Evolutionary conservation across 2,113 vertebrate genomes (phyloP).

Genomic region (Tychaedon coryphoeus): DNA sequence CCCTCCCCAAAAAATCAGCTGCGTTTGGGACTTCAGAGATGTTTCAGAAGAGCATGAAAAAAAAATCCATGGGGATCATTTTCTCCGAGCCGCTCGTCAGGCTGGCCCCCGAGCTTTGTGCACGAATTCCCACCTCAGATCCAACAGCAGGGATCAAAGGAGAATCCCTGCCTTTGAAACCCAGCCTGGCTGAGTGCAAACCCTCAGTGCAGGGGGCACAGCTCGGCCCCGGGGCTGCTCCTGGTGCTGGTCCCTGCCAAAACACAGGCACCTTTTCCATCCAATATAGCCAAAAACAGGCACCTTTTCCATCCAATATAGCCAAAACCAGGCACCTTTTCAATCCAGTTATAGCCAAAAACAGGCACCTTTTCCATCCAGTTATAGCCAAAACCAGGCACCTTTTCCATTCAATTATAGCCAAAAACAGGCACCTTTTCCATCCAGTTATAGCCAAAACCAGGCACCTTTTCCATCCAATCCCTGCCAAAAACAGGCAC

Average conservation of each 20-base stretch:
- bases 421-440: too few species aligned
- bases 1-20: background rate
- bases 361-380: background rate
- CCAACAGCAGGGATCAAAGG: background rate
- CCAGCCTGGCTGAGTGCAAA: rapidly evolving
- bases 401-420: too few species aligned
- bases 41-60: background rate
- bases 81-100: background rate
- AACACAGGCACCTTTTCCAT: too few species aligned
- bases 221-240: background rate
- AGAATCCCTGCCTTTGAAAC: background rate
- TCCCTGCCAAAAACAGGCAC: too few species aligned
- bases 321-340: background rate
- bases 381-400: too few species aligned
- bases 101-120: background rate
- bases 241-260: too few species aligned
- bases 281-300: background rate
- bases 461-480: background rate
- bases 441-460: too few species aligned
- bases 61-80: background rate
- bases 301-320: too few species aligned
- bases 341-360: too few species aligned
- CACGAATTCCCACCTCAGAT: background rate
- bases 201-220: rapidly evolving
- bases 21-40: background rate